Conservation (phyloP, 2,888 invertebrate species). For the Isoperla grammatica region DNA sequence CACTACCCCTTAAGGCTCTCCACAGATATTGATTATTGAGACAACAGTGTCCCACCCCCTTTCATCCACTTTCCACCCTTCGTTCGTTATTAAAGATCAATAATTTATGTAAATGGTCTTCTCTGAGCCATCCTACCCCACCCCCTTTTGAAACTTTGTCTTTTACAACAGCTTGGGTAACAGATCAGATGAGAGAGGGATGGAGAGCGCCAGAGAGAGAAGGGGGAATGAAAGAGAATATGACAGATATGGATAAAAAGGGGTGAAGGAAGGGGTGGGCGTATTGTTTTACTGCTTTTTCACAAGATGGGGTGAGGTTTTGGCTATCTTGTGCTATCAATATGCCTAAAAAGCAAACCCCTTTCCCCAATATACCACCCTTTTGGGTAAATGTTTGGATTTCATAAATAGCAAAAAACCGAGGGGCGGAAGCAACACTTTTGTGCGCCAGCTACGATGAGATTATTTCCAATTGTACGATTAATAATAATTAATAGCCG, state of each 20-base stretch:
- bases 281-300: constrained; percentile 14
- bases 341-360: neutral
- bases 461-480: constrained; percentile 12
- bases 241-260: constrained; percentile 12
- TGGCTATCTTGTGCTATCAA: constrained; percentile 16
- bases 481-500: constrained; percentile 9
- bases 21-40: constrained; percentile 19
- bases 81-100: constrained; percentile 32
- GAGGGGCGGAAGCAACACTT: neutral
- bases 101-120: constrained; percentile 32
- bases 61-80: constrained; percentile 29
- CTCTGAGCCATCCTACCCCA: constrained; percentile 24
- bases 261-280: constrained; percentile 9
- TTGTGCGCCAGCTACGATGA: neutral
- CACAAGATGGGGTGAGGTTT: constrained; percentile 8
- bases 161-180: constrained; percentile 34
- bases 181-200: constrained; percentile 32
- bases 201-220: constrained; percentile 12
- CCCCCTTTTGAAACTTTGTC: constrained; percentile 28
- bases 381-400: constrained; percentile 16
- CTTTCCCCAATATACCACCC: constrained; percentile 6
- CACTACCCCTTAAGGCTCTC: constrained; percentile 10
- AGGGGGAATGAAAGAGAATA: constrained; percentile 6
- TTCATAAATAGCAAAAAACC: neutral
- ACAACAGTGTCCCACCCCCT: constrained; percentile 15